Percentiles rank a stretch among this genome's conserved stretches.
phyloP scores from a whole-genome alignment of 2,797 vertebrate genomes.

The Eptatretus atami region DNA sequence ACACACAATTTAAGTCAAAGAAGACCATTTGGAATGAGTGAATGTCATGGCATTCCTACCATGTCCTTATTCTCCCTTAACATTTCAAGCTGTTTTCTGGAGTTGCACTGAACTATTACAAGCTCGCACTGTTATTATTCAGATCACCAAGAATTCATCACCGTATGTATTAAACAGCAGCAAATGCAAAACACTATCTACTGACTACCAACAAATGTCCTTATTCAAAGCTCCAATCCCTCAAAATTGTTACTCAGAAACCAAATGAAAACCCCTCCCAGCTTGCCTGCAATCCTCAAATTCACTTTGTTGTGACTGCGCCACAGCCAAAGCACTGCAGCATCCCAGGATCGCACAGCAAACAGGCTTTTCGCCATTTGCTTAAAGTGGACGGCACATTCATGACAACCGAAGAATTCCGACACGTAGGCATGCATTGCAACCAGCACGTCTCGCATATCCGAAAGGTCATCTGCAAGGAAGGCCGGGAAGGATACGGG shows the following conservation, averaged over 20 bases:
- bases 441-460: conserved; percentile 23
- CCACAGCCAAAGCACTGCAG: conserved; percentile 65
- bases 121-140: too few species aligned
- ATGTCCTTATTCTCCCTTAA: background rate
- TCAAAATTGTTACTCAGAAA: conserved; percentile 11
- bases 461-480: too few species aligned
- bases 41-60: too few species aligned
- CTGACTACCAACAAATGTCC: conserved; percentile 10
- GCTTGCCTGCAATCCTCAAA: conserved; percentile 33
- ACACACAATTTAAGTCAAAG: too few species aligned
- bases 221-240: conserved; percentile 9
- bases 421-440: conserved; percentile 32
- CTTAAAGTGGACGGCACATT: conserved; percentile 49
- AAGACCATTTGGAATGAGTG: too few species aligned
- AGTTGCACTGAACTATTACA: background rate
- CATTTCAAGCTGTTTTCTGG: background rate
- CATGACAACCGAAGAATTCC: conserved; percentile 51
- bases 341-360: conserved; percentile 17
- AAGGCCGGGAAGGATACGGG: too few species aligned
- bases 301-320: conserved; percentile 57
- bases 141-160: background rate
- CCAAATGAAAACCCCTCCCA: conserved; percentile 8
- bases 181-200: background rate
- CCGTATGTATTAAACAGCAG: background rate
- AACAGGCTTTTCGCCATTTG: conserved; percentile 25